Percentiles rank a stretch among this genome's conserved stretches.
Conservation (phyloP, 1,140 invertebrate species). For the Penaeus indicus region DNA sequence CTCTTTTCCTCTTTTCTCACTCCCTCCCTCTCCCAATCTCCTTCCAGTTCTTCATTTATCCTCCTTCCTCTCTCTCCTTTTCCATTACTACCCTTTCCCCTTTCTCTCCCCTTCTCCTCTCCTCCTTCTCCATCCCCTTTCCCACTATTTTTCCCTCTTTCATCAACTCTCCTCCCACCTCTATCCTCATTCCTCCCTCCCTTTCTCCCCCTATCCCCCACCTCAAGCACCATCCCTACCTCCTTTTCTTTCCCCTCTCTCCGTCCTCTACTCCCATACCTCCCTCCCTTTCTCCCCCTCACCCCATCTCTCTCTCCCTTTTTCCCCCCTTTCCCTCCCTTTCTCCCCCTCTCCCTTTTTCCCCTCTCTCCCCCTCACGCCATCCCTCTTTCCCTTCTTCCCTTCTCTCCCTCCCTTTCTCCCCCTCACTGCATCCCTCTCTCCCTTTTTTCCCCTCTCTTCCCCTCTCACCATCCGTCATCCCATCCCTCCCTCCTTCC, state of each 20-base stretch:
- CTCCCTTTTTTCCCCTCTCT: neutral
- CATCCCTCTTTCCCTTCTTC: neutral
- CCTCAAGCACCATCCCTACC: neutral
- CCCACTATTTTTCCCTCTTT: no score
- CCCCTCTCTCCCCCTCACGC: neutral
- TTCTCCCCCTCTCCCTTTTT: neutral
- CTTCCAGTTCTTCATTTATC: no score
- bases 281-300: neutral
- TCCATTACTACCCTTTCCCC: neutral
- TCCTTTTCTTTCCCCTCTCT: neutral
- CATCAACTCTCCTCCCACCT: neutral
- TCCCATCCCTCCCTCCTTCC: neutral
- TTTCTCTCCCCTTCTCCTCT: neutral
- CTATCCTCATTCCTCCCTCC: neutral
- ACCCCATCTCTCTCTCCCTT: neutral
- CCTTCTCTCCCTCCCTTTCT: no score
- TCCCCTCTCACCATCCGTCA: neutral
- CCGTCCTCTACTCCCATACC: neutral
- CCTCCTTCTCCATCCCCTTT: neutral
- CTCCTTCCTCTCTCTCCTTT: no score
- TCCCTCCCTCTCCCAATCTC: no score
- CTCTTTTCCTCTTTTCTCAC: no score
- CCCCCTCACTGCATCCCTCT: neutral
- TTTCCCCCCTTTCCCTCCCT: neutral
- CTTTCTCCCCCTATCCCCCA: neutral